Percentiles rank a stretch among this genome's conserved stretches.
phyloP scores from a whole-genome alignment of 2,888 invertebrate genomes.

The Orthosia gracilis region DNA sequence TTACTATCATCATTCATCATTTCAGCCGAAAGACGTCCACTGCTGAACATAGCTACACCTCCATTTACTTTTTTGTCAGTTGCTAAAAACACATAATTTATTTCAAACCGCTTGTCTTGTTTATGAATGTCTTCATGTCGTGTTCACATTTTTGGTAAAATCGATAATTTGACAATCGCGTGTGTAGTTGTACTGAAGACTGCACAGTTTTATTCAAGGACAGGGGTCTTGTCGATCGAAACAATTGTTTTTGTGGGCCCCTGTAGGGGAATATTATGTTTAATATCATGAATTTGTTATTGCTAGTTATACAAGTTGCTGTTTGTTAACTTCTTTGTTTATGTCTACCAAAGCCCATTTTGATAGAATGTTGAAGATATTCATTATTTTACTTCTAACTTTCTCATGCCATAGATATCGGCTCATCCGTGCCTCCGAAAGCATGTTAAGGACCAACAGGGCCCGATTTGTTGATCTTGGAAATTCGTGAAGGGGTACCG shows the following conservation, averaged over 20 bases:
- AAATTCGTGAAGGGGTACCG: no score
- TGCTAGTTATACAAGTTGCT: not conserved
- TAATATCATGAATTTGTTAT: conserved; percentile 3
- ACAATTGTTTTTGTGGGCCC: conserved; percentile 17
- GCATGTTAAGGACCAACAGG: no score
- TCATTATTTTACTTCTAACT: not conserved
- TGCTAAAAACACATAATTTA: not conserved
- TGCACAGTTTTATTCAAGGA: conserved; percentile 47
- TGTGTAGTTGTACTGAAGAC: conserved; percentile 37
- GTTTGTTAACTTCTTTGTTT: not conserved
- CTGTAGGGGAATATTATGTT: not conserved
- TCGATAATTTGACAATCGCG: conserved; percentile 54
- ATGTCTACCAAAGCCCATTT: not conserved
- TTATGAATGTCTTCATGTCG: conserved; percentile 21
- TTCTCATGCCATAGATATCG: no score
- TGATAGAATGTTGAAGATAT: not conserved
- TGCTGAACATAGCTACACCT: no score
- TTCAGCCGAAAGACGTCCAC: no score
- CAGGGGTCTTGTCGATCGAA: conserved; percentile 19
- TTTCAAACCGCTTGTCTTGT: not conserved
- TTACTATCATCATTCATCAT: no score
- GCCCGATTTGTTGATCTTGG: no score
- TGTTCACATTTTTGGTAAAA: conserved; percentile 38
- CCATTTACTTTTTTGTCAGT: not conserved
- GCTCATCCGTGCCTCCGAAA: no score